Evolutionary conservation across 2,888 invertebrate species (phyloP), one percentile per base, ranked within the genome.

Genomic region (Drosophila multiciliata): DNA sequence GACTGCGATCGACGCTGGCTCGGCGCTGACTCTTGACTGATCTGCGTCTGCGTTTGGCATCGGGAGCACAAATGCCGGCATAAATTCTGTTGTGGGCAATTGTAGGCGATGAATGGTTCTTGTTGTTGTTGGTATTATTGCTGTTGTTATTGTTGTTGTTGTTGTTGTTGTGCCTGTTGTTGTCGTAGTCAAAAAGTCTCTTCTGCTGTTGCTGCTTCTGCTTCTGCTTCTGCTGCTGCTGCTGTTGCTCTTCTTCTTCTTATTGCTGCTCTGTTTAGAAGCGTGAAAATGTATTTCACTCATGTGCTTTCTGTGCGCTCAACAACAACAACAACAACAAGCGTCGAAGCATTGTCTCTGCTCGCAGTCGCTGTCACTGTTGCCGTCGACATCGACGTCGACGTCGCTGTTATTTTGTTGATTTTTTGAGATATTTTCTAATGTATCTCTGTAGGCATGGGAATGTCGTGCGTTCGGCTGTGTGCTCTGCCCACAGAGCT

Each of bases 391-490:
- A 7, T 61, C 70, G 42, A 49, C 57, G 77, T 60, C 60, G 49
- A 64, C 72, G 71, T 72, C 75, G 49, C 71, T 81, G 70, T 70
- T 79, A 64, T 81, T 73, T 85, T 87, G 87, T 87, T 87, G 90
- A 90, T 90, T 90, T 88, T 81, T 87, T 90, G 89, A 90, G 87
- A 86, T 90, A 90, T 90, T 90, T 87, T 85, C 88, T 85, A 88
- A 82, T 83, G 88, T 86, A 87, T 90, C 87, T 90, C 87, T 90
- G 77, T 80, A 89, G 82, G 89, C 89, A 83, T 80, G 88, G 73
- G 80, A 70, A 69, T 72, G 75, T 81, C 72, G 69, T 59, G 62
- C 66, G 69, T 73, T 77, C 32, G 49, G 17, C 61, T 66, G 60
- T 64, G 73, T 65, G 67, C 66, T 72, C 60, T 73, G 58, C 57